Percentiles rank a stretch among this genome's conserved stretches.
phyloP scores from a whole-genome alignment of 1,140 invertebrate genomes.

The Helicorthomorpha holstii region DNA sequence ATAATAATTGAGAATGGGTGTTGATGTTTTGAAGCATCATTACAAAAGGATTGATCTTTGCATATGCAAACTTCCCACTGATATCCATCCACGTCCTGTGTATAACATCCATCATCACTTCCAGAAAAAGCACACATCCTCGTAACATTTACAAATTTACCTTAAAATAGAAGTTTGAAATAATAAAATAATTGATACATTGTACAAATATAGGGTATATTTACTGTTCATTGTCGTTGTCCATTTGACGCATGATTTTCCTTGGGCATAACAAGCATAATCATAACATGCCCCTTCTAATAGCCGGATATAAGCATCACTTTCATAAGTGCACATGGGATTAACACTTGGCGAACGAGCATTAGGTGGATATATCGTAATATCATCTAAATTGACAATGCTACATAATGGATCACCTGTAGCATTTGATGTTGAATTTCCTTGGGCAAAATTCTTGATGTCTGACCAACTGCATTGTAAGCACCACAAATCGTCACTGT shows the following conservation, averaged over 20 bases:
- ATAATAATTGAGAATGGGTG: too few species aligned
- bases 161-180: too few species aligned
- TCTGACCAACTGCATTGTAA: neutral
- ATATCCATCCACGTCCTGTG: neutral
- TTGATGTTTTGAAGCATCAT: too few species aligned
- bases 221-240: neutral
- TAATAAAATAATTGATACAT: too few species aligned
- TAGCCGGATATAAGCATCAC: neutral
- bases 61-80: neutral
- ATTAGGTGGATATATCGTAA: neutral
- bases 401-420: neutral
- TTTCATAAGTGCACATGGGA: neutral
- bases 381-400: neutral
- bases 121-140: neutral
- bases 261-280: neutral
- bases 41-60: neutral
- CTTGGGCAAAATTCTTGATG: neutral
- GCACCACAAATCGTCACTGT: neutral
- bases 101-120: neutral
- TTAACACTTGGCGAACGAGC: neutral
- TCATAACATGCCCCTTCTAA: neutral
- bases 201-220: too few species aligned
- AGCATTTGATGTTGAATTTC: neutral
- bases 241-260: neutral
- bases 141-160: neutral